Evolutionary conservation across 1,140 invertebrate species (phyloP).

Genomic region (Bradynema listronoti): DNA sequence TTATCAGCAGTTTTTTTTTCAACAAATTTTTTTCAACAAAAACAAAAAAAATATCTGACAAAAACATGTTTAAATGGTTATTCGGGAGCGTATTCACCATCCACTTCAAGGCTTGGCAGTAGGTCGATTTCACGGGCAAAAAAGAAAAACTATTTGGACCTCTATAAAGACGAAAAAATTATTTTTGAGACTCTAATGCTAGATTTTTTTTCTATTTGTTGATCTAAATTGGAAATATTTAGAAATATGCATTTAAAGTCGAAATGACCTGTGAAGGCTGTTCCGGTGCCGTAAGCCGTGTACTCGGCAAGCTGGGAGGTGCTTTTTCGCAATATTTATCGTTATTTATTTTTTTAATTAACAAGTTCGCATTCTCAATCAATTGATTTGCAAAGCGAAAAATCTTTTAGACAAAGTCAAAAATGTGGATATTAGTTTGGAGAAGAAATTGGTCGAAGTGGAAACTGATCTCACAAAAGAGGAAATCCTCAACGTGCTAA

Average conservation of each 20-base stretch:
- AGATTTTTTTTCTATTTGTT: too few relatives aligned
- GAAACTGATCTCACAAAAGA: conserved; percentile 30
- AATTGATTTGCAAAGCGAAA: background rate
- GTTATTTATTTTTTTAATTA: background rate
- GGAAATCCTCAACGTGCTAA: conserved; percentile 26
- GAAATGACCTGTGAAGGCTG: conserved; percentile 41
- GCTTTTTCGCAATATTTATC: background rate
- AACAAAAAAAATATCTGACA: too few relatives aligned
- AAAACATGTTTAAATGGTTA: too few relatives aligned
- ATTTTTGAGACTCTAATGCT: too few relatives aligned
- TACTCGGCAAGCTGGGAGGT: conserved; percentile 44
- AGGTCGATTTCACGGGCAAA: too few relatives aligned
- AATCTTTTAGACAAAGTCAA: conserved; percentile 39
- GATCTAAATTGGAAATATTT: background rate
- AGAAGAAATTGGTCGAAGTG: conserved; percentile 24
- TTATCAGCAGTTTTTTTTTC: too few relatives aligned
- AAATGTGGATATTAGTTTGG: conserved; percentile 32
- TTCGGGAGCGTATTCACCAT: too few relatives aligned
- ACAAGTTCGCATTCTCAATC: background rate
- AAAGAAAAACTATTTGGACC: too few relatives aligned
- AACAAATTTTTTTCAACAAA: too few relatives aligned
- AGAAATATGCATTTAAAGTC: conserved; percentile 24
- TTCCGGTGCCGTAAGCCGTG: conserved; percentile 35
- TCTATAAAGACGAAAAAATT: too few relatives aligned
- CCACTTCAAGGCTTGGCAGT: too few relatives aligned